A percentile compares a stretch with the other conserved stretches of the same genome.
Conservation (phyloP, 1,140 invertebrate genomes). For the Vollenhovia emeryi region DNA sequence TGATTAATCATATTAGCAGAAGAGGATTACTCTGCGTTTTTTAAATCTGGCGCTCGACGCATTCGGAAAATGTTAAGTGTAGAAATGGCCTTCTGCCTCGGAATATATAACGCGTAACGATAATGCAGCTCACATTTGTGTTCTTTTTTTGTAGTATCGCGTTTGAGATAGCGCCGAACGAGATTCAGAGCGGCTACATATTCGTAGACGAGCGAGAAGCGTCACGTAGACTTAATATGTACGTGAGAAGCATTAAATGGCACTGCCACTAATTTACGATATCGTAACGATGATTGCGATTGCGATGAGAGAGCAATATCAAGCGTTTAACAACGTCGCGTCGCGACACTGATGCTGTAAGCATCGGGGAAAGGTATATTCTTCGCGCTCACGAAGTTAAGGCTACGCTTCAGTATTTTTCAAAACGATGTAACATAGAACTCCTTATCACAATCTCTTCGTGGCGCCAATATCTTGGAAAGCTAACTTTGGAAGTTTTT, state of each 20-base stretch:
- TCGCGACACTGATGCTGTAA: constrained; percentile 3
- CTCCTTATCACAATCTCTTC: neutral
- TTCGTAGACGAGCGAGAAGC: neutral
- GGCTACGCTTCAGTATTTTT: constrained; percentile 10
- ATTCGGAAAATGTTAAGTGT: neutral
- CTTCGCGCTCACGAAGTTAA: constrained; percentile 24
- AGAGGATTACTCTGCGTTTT: neutral
- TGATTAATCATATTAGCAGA: neutral
- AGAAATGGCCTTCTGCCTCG: neutral
- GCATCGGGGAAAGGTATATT: neutral
- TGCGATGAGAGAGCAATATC: constrained; percentile 62
- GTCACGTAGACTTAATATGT: constrained; percentile 41
- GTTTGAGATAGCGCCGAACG: constrained; percentile 23
- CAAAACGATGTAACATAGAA: neutral
- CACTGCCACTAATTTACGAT: constrained; percentile 68
- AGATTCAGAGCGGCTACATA: constrained; percentile 1
- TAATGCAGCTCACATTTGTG: neutral
- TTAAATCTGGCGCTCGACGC: neutral
- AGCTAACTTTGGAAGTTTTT: neutral
- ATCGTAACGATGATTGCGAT: constrained; percentile 60
- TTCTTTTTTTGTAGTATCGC: neutral
- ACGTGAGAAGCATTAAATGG: constrained; percentile 41
- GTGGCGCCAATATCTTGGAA: neutral
- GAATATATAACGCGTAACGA: neutral
- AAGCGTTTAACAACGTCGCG: constrained; percentile 14